These are phyloP conservation scores for Enteromius fasciolatus DNA, from an alignment of 2,797 vertebrate genomes.

Conservation along the genomic window DNA sequence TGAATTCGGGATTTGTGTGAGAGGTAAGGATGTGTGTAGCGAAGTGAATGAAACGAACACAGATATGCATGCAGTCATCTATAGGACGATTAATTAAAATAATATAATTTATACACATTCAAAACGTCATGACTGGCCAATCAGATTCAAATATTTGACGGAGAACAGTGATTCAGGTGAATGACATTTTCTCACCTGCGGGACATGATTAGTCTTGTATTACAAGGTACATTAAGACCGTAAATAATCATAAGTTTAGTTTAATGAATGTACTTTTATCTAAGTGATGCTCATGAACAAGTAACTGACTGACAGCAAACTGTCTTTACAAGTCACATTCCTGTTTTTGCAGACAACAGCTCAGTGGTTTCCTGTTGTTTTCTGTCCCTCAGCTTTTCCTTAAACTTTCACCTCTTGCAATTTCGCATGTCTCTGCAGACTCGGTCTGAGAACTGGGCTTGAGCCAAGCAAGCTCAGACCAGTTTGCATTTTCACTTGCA, in stretches of 20 bases:
- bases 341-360: slow-evolving; percentile 8
- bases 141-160: not conserved
- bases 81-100: not conserved
- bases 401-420: not conserved
- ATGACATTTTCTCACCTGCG: not conserved
- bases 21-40: not conserved
- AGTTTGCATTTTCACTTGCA: slow-evolving; percentile 5
- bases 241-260: not conserved
- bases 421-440: slow-evolving; percentile 13
- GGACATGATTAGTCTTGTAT: not conserved
- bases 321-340: slow-evolving; percentile 2
- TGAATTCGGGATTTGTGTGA: not conserved
- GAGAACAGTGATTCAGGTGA: not conserved
- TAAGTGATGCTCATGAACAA: not conserved
- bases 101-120: not conserved
- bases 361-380: slow-evolving; percentile 42
- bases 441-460: not conserved
- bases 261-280: slow-evolving; percentile 1
- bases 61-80: not conserved
- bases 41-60: not conserved
- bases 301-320: not conserved
- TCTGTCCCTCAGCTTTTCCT: slow-evolving; percentile 31
- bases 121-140: too few relatives aligned
- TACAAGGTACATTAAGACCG: not conserved
- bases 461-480: slow-evolving; percentile 23